These are phyloP conservation scores for Pristionchus pacificus DNA, from an alignment of 1,140 invertebrate genomes.

Conservation along the genomic window DNA sequence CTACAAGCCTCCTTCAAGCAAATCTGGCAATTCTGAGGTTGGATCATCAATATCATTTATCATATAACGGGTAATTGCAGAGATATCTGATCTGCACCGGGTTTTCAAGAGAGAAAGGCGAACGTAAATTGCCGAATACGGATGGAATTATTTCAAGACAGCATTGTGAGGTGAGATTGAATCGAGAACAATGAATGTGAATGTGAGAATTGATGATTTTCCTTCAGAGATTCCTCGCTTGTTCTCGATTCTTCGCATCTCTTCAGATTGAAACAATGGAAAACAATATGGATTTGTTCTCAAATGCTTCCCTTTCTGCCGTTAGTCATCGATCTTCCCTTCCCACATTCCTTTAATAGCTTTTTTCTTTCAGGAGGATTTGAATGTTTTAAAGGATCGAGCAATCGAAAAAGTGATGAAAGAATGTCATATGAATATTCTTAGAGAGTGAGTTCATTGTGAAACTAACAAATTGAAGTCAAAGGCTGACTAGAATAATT, in stretches of 20 bases:
- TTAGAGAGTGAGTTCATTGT: not conserved
- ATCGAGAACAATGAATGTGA: not conserved
- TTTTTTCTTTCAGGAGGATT: not conserved
- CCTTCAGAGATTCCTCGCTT: not conserved
- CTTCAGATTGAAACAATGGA: conserved; percentile 3
- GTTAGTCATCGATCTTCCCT: not conserved
- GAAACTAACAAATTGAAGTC: no score
- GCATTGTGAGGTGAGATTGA: no score
- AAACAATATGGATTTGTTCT: conserved; percentile 1
- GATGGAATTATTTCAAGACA: no score
- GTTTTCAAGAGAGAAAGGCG: not conserved
- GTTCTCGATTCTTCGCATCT: not conserved
- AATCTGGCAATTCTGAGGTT: conserved; percentile 17
- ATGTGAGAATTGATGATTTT: not conserved
- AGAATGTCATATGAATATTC: not conserved
- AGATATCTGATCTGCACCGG: conserved; percentile 14
- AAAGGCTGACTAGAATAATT: no score
- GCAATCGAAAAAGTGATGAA: not conserved
- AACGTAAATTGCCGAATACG: not conserved
- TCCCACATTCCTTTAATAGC: not conserved
- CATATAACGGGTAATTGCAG: not conserved
- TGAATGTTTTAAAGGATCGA: not conserved
- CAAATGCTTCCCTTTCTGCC: not conserved
- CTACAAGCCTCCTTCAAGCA: conserved; percentile 18
- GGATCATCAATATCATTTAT: not conserved